Evolutionary conservation across 2,113 vertebrate genomes (phyloP), one percentile per base, ranked within the genome.

Genomic region (Lanius ludovicianus): DNA sequence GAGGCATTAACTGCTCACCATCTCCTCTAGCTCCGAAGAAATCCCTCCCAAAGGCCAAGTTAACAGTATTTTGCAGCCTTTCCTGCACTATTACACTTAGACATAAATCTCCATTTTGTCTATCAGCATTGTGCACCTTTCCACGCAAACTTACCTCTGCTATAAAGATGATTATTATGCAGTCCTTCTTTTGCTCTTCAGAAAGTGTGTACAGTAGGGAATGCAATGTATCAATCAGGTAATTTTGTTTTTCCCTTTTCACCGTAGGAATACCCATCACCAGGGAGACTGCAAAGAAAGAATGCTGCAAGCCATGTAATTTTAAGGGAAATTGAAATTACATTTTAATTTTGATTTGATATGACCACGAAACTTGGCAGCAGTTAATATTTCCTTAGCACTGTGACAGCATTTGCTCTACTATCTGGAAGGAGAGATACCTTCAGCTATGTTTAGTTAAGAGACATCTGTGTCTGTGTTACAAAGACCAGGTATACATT

Each of bases 211-310:
- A 98, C 56, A 99, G 81, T 20, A 99, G 63, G 39, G 98, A 99
- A 68, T 84, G 95, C 88, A 99, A 84, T 0, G 99, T 99, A 83
- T 77, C 97, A 57, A 98, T 94, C 95, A 99, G 97, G 96, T 99
- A 99, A 89, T 85, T 98, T 25, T 98, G 65, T 41, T 98, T 98
- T 87, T 97, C 89, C 65, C 99, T 98, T 89, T 93, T 98, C 59
- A 99, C 98, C 1, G 99, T 99, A 33, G 99, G 98, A 86, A 99
- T 94, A 14, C 98, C 99, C 55, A 99, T 95, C 24, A 99, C 99
- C 37, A 99, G 90, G 33, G 98, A 98, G 44, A 98, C 99, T 99
- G 97, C 20, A 87, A 50, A 92, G 47, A 94, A 13, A 95, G 23
- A 83, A 74, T 33, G 10, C 23, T 27, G n/a, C 37, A 59, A 80